Evolutionary conservation across 2,797 vertebrate genomes (phyloP).

Genomic region (Poecilia gillii): DNA sequence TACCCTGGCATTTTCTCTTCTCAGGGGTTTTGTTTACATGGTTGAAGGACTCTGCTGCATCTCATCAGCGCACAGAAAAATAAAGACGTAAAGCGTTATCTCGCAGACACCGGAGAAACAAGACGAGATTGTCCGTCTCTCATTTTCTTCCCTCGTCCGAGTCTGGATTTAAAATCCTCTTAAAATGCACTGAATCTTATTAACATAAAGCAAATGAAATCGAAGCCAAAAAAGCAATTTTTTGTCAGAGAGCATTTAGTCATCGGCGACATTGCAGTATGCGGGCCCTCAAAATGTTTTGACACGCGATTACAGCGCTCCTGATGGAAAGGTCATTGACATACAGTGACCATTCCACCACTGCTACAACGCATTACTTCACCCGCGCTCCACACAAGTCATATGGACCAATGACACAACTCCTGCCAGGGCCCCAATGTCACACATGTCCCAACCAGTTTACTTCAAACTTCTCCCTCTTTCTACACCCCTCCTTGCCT

Average conservation of each 20-base stretch:
- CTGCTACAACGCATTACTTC: slow-evolving; percentile 74
- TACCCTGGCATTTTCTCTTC: slow-evolving; percentile 74
- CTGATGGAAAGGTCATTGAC: slow-evolving; percentile 77
- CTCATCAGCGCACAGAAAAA: slow-evolving; percentile 65
- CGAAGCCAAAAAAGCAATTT: slow-evolving; percentile 33
- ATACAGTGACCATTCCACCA: slow-evolving; percentile 77
- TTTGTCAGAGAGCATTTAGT: slow-evolving; percentile 61
- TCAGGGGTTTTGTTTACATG: slow-evolving; percentile 73
- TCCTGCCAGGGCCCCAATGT: slow-evolving; percentile 74
- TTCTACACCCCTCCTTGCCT: slow-evolving; percentile 38
- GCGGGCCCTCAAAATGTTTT: slow-evolving; percentile 67
- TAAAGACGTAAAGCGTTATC: slow-evolving; percentile 41
- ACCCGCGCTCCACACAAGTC: slow-evolving; percentile 69
- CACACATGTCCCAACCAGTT: slow-evolving; percentile 79
- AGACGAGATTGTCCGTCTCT: background rate
- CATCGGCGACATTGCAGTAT: slow-evolving; percentile 51
- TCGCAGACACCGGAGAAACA: slow-evolving; percentile 24
- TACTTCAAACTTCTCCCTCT: slow-evolving; percentile 72
- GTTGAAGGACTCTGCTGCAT: slow-evolving; percentile 70
- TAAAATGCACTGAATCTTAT: slow-evolving; percentile 6
- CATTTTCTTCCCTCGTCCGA: background rate
- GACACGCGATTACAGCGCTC: slow-evolving; percentile 68
- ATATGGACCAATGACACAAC: slow-evolving; percentile 75
- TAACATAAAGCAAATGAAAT: slow-evolving; percentile 23
- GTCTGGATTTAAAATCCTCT: slow-evolving; percentile 19